Evolutionary conservation across 2,113 vertebrate genomes (phyloP).

Genomic region (Thamnophis sirtalis): DNA sequence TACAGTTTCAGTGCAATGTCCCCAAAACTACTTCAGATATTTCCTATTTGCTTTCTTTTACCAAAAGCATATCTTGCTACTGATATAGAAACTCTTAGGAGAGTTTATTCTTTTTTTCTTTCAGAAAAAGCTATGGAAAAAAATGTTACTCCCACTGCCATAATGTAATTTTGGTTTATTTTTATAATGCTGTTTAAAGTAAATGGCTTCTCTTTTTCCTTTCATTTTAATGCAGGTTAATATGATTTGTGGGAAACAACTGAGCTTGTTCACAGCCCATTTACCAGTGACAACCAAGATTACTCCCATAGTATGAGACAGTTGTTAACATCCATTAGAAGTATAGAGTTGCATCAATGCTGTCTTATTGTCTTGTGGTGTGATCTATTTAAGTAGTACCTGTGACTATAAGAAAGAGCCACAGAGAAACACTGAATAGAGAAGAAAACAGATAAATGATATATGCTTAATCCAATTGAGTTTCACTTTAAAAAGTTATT

Average conservation of each 20-base stretch:
- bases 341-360: rapidly evolving
- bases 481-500: neutral
- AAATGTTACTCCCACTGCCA: neutral
- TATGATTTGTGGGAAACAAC: constrained; percentile 3
- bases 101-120: neutral
- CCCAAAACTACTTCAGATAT: neutral
- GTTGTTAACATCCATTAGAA: neutral
- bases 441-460: neutral
- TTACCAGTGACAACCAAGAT: constrained; percentile 17
- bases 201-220: neutral
- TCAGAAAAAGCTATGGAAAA: neutral
- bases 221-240: constrained; percentile 30
- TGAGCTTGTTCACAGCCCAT: neutral
- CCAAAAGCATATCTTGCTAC: neutral
- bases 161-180: neutral
- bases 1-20: neutral
- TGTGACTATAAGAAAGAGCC: neutral
- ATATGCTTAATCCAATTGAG: neutral
- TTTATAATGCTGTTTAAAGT: neutral
- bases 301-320: neutral
- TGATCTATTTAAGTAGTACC: neutral
- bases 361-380: neutral
- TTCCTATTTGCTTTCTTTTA: neutral
- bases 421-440: neutral
- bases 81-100: neutral